A percentile compares a stretch with the other conserved stretches of the same genome.
Evolutionary conservation across 2,113 vertebrate species (phyloP).

Genomic region (Plecotus auritus): DNA sequence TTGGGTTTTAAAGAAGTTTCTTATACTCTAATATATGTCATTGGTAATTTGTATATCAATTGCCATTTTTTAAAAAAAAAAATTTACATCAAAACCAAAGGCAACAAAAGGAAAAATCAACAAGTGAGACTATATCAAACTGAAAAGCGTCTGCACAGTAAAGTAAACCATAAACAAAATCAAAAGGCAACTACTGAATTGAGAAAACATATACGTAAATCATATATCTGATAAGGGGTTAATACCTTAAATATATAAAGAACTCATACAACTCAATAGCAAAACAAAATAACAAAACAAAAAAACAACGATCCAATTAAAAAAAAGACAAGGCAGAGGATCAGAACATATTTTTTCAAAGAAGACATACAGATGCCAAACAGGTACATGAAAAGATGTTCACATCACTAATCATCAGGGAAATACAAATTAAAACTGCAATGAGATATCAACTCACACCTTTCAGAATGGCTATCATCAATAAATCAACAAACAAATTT

Average conservation of each 20-base stretch:
- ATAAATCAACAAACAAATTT: neutral
- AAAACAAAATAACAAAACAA: neutral
- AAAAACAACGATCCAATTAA: neutral
- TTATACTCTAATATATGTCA: slow-evolving; percentile 64
- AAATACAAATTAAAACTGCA: neutral
- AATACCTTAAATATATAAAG: neutral
- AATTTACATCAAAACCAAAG: neutral
- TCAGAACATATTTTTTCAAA: neutral
- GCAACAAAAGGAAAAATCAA: neutral
- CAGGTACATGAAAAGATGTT: neutral
- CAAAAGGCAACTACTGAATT: neutral
- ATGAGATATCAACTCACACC: neutral
- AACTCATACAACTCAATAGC: neutral
- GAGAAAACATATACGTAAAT: neutral
- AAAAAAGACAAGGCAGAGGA: neutral
- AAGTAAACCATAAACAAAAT: neutral
- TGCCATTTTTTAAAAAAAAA: neutral
- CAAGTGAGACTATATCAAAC: neutral
- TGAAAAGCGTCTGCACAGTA: neutral
- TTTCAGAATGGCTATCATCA: neutral
- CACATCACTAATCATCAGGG: neutral
- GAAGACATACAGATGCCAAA: neutral
- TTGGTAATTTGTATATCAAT: slow-evolving; percentile 11
- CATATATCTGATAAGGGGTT: neutral
- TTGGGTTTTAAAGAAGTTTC: slow-evolving; percentile 49